Evolutionary conservation across 2,888 invertebrate species (phyloP).

Genomic region (Thalpophila matura): DNA sequence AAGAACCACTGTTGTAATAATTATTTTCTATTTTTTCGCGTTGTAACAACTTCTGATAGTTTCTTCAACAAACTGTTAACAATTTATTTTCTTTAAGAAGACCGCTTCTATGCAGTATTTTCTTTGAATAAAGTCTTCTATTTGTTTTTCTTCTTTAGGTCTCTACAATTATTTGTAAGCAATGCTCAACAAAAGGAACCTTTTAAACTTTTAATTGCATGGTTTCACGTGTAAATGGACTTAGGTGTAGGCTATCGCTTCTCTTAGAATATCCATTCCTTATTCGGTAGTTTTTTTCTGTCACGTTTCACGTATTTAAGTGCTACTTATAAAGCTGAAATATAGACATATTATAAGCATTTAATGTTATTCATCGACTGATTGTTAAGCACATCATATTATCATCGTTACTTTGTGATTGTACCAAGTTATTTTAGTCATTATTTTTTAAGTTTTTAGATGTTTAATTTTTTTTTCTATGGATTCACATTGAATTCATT

Average conservation of each 20-base stretch:
- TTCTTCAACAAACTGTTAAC: slow-evolving; percentile 27
- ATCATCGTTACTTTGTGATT: slow-evolving; percentile 70
- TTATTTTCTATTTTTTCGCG: slow-evolving; percentile 20
- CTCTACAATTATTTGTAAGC: slow-evolving; percentile 61
- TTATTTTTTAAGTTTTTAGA: slow-evolving; percentile 65
- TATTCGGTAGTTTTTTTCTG: slow-evolving; percentile 78
- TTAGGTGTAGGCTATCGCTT: slow-evolving; percentile 70
- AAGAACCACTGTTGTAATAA: slow-evolving; percentile 53
- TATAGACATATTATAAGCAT: slow-evolving; percentile 81
- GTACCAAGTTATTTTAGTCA: slow-evolving; percentile 68
- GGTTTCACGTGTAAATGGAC: slow-evolving; percentile 68
- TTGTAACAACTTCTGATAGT: slow-evolving; percentile 32
- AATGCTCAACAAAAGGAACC: slow-evolving; percentile 80
- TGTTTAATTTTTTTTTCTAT: slow-evolving; percentile 68
- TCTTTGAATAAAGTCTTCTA: slow-evolving; percentile 27
- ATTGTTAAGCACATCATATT: slow-evolving; percentile 78
- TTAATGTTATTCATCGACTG: slow-evolving; percentile 82
- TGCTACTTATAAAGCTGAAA: slow-evolving; percentile 76
- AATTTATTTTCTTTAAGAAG: slow-evolving; percentile 17
- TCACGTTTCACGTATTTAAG: slow-evolving; percentile 75
- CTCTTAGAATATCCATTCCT: slow-evolving; percentile 83
- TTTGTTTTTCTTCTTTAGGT: slow-evolving; percentile 33
- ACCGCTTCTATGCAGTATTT: slow-evolving; percentile 23
- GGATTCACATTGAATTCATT: slow-evolving; percentile 77
- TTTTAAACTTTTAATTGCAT: slow-evolving; percentile 88